phyloP scores from a whole-genome alignment of 1,140 invertebrate genomes.

The Drosophila kikkawai region DNA sequence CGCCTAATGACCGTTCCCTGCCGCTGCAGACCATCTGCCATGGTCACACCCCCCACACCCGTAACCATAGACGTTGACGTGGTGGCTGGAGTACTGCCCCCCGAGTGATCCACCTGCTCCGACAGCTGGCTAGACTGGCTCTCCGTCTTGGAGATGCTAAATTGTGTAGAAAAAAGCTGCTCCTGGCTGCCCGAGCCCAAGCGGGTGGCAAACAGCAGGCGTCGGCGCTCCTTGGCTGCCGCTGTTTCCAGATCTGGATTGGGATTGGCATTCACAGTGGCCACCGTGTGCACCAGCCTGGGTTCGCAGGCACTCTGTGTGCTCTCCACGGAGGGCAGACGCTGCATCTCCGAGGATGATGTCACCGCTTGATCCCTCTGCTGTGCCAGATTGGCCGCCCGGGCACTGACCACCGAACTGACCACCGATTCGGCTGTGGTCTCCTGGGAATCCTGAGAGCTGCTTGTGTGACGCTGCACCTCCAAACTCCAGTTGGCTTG shows the following conservation, averaged over 20 bases:
- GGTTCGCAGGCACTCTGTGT: constrained; percentile 73
- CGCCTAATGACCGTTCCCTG: constrained; percentile 76
- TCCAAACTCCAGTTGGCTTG: constrained; percentile 74
- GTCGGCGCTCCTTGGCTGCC: constrained; percentile 76
- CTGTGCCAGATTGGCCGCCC: constrained; percentile 64
- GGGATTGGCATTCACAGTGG: constrained; percentile 57
- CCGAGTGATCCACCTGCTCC: constrained; percentile 75
- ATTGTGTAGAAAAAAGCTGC: constrained; percentile 85
- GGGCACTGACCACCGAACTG: constrained; percentile 53
- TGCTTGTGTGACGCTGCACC: constrained; percentile 72
- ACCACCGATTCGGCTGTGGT: constrained; percentile 57
- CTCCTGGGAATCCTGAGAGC: constrained; percentile 79
- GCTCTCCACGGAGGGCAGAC: constrained; percentile 71
- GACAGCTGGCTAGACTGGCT: constrained; percentile 85
- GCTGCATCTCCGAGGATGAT: constrained; percentile 47
- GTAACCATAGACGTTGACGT: constrained; percentile 21
- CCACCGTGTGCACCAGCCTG: constrained; percentile 66
- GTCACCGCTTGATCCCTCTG: constrained; percentile 14
- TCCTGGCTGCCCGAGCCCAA: constrained; percentile 85
- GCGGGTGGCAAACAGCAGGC: constrained; percentile 85
- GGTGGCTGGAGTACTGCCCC: constrained; percentile 37
- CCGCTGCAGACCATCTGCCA: constrained; percentile 60
- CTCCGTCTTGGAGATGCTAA: constrained; percentile 85
- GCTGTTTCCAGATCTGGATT: constrained; percentile 47
- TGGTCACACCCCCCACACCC: not conserved